Evolutionary conservation across 2,888 invertebrate species (phyloP), one percentile per base, ranked within the genome.

Genomic region (Beris morrisii): DNA sequence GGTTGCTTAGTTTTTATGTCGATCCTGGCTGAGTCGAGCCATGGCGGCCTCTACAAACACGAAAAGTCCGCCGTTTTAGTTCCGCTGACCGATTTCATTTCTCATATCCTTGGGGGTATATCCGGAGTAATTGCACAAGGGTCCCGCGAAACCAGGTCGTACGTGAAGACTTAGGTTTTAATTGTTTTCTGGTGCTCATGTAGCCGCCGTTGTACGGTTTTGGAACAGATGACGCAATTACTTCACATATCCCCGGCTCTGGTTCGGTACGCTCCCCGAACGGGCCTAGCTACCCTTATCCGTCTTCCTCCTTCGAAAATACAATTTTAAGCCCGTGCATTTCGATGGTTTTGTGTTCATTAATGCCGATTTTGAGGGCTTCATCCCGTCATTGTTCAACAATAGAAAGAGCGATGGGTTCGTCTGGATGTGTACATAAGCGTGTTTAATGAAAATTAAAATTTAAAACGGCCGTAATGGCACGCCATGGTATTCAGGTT

Each of bases 191-290:
- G 53, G 31, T 22, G 53, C 53, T 30, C 31, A 5, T 31, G 28
- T 30, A 9, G 28, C 55, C 31, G 28, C 55, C 31, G 28, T 54
- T 59, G 45, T 56, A 55, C 38, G 45, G 58, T 45, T 64, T 58
- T 52, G 22, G 59, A 65, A 59, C 67, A 67, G 64, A 65, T 67
- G 66, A 67, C 66, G 67, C 67, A 65, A 67, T 65, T 67, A 58
- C 55, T 65, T 58, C 58, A 57, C 67, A 65, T 38, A 38, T 38
- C 38, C 22, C 5, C 38, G 30, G 44, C 57, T 28, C 57, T 58
- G n/a, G 22, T 9, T 12, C 28, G 46, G 45, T 28, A 58, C 45
- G 45, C 45, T 58, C 15, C 22, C 38, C 5, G 38, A 5, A 38
- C 38, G 5, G 7, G 38, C 38, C 5, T 38, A 38, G 5, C 38